These are phyloP conservation scores for Propithecus coquereli DNA, from an alignment of 2,113 vertebrate species.

Conservation along the genomic window DNA sequence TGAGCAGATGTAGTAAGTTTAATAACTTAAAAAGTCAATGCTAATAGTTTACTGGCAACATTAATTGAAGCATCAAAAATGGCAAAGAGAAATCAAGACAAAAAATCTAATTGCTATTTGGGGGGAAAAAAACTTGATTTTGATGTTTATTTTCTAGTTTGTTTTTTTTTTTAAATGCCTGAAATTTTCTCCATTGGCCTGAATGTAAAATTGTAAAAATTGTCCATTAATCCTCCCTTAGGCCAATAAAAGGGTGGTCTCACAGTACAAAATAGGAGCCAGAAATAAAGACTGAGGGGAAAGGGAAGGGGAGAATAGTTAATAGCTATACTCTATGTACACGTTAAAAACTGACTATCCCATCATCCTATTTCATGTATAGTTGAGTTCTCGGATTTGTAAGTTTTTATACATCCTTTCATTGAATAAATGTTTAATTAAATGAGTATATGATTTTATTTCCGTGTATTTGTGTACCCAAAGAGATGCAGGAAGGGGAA, in stretches of 20 bases:
- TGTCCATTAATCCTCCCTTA: slow-evolving; percentile 58
- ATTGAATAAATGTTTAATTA: slow-evolving; percentile 86
- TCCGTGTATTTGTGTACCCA: neutral
- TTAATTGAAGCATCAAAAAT: slow-evolving; percentile 39
- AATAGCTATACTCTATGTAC: slow-evolving; percentile 78
- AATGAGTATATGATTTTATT: slow-evolving; percentile 69
- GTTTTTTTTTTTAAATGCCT: slow-evolving; percentile 69
- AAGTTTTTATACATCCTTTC: slow-evolving; percentile 89
- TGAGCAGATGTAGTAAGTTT: neutral
- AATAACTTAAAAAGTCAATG: neutral
- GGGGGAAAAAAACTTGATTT: slow-evolving; percentile 66
- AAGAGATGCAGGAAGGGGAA: neutral
- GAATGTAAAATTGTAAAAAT: slow-evolving; percentile 52
- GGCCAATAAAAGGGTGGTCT: slow-evolving; percentile 61
- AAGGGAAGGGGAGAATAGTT: slow-evolving; percentile 67
- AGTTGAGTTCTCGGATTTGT: slow-evolving; percentile 88
- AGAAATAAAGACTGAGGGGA: slow-evolving; percentile 68
- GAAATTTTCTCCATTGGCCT: slow-evolving; percentile 73
- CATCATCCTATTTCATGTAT: slow-evolving; percentile 82
- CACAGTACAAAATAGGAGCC: slow-evolving; percentile 61
- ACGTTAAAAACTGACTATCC: slow-evolving; percentile 79
- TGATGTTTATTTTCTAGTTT: slow-evolving; percentile 77
- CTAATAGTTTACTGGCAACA: slow-evolving; percentile 20
- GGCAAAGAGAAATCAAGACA: slow-evolving; percentile 59
- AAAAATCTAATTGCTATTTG: slow-evolving; percentile 69